A percentile compares a stretch with the other conserved stretches of the same genome.
phyloP scores from a whole-genome alignment of 1,140 invertebrate species.

The Trinorchestia longiramus region DNA sequence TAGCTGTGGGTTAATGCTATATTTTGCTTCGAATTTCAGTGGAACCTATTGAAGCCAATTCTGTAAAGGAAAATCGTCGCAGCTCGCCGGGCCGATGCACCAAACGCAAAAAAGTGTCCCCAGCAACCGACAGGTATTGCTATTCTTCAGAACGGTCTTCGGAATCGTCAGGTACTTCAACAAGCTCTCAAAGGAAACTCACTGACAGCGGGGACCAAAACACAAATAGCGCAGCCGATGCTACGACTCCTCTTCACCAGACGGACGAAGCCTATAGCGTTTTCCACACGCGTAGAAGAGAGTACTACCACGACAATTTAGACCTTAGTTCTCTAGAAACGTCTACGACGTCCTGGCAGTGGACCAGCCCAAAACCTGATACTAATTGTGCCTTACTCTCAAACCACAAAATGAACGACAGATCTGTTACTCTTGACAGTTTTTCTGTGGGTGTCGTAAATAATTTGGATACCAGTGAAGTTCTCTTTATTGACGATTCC shows the following conservation, averaged over 20 bases:
- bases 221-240: not conserved
- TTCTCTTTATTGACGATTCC: conserved; percentile 18
- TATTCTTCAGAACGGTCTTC: conserved; percentile 11
- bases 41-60: not conserved
- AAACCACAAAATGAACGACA: not conserved
- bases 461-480: conserved; percentile 6
- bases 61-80: not conserved
- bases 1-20: not conserved
- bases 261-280: not conserved
- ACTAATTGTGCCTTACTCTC: not conserved
- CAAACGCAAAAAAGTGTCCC: not conserved
- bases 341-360: not conserved
- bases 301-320: not conserved
- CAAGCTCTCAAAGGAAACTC: conserved; percentile 1
- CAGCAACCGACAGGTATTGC: not conserved
- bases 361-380: not conserved
- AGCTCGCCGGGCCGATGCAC: not conserved
- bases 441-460: conserved; percentile 30
- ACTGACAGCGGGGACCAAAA: not conserved
- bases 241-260: not conserved
- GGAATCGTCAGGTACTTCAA: not conserved
- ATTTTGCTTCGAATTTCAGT: conserved; percentile 28
- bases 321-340: not conserved
- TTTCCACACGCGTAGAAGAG: conserved; percentile 23
- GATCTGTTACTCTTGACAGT: not conserved